Evolutionary conservation across 2,113 vertebrate genomes (phyloP), one percentile per base, ranked within the genome.

Genomic region (Pao palembangensis): DNA sequence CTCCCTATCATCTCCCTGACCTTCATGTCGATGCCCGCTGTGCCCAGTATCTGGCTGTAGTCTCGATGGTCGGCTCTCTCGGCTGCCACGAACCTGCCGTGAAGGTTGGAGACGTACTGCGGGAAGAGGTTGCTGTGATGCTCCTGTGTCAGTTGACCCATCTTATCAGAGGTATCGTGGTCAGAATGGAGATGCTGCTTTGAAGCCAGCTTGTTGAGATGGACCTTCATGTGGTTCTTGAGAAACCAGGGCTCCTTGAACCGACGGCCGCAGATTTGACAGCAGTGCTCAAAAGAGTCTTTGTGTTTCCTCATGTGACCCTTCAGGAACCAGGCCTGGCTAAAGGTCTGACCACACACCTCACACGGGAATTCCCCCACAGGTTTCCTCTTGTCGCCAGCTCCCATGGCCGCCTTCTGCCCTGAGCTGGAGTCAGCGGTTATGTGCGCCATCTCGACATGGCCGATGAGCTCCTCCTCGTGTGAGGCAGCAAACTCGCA

Each of bases 271-370:
- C 97, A 99, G 77, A 99, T 98, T 82, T 98, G 95, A 84, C 97
- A 99, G 87, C 94, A 95, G 86, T 99, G 96, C 64, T 99, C 97
- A 64, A 99, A 99, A 1, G 97, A 99, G 89, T 98, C 96, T 63
- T 99, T 99, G 91, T 99, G 97, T 86, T 99, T 99, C 57, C 97
- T 92, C 97, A 99, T 99, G 89, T 99, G 97, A 60, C 97, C 96
- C 63, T 99, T 99, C 0, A 99, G 92, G 72, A 99, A 99, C 97
- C 97, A 99, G 51, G 97, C 96, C 90, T 99, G 97, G 84, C 96
- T 98, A 71, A 99, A 99, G 58, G 98, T 92, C 80, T 99, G 97
- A 8, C 96, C 94, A 0, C 97, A 99, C 20, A 99, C 95, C 75
- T 98, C 95, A 0, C 97, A 99, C 16, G 96, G 95, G 52, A 98